Percentiles rank a stretch among this genome's conserved stretches.
phyloP scores from a whole-genome alignment of 2,888 invertebrate species.

The Cephus runcator region DNA sequence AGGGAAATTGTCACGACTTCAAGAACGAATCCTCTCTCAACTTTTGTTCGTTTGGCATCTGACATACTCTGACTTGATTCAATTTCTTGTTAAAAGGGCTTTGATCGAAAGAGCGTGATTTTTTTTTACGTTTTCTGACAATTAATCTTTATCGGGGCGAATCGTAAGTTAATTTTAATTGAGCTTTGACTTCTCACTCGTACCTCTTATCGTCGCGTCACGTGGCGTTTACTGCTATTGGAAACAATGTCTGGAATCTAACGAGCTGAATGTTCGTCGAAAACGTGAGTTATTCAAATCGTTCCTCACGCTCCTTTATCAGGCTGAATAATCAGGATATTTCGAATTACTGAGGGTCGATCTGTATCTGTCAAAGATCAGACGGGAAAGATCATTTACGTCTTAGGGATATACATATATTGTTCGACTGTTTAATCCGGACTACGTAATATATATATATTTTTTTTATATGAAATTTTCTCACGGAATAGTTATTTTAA shows the following conservation, averaged over 20 bases:
- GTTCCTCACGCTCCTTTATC: not conserved
- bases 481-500: not conserved
- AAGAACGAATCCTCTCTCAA: not conserved
- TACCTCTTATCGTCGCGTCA: not conserved
- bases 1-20: not conserved
- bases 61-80: not conserved
- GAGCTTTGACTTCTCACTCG: not conserved
- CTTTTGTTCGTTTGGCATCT: not conserved
- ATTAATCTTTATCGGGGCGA: not conserved
- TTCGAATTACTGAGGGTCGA: not conserved
- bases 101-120: not conserved
- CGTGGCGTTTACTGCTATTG: not conserved
- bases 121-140: constrained; percentile 7
- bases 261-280: not conserved
- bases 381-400: not conserved
- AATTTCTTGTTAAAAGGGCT: not conserved
- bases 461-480: not conserved
- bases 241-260: not conserved
- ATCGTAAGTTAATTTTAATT: not conserved
- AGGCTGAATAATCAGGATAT: not conserved
- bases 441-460: not conserved
- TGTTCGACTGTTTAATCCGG: not conserved
- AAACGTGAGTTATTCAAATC: not conserved
- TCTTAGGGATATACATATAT: not conserved
- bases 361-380: not conserved